Evolutionary conservation across 2,888 invertebrate species (phyloP).

Genomic region (Euphydryas editha): DNA sequence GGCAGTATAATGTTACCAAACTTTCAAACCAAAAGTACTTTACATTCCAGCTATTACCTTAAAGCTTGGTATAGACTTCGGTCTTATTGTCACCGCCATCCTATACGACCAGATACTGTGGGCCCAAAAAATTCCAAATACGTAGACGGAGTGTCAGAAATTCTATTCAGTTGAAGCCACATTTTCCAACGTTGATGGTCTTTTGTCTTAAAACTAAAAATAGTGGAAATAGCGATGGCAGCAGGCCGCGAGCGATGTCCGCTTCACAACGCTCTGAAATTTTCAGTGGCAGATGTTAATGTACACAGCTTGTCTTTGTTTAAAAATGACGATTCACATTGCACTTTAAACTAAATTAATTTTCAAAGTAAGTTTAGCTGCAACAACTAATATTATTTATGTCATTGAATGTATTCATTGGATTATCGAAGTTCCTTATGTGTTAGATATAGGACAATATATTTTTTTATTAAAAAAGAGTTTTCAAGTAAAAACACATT

Average conservation of each 20-base stretch:
- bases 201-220: conserved; percentile 40
- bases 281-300: conserved; percentile 27
- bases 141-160: conserved; percentile 22
- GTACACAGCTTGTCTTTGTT: conserved; percentile 21
- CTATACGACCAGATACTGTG: conserved; percentile 13
- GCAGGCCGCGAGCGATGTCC: conserved; percentile 28
- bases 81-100: conserved; percentile 11
- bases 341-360: conserved; percentile 13
- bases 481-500: too few relatives aligned
- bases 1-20: neutral
- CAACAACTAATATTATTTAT: too few relatives aligned
- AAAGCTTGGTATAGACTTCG: conserved; percentile 15
- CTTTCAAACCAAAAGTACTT: neutral
- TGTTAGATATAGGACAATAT: too few relatives aligned
- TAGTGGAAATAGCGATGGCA: conserved; percentile 37
- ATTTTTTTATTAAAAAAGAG: too few relatives aligned
- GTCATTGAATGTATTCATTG: neutral
- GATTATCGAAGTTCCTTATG: too few relatives aligned
- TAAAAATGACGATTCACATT: conserved; percentile 19
- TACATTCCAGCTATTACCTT: conserved; percentile 8
- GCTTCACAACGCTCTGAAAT: conserved; percentile 25
- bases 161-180: conserved; percentile 25
- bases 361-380: conserved; percentile 1
- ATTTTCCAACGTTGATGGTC: conserved; percentile 29
- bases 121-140: conserved; percentile 23